Conservation (phyloP, 2,888 invertebrate species). For the Pogonocherus hispidulus region DNA sequence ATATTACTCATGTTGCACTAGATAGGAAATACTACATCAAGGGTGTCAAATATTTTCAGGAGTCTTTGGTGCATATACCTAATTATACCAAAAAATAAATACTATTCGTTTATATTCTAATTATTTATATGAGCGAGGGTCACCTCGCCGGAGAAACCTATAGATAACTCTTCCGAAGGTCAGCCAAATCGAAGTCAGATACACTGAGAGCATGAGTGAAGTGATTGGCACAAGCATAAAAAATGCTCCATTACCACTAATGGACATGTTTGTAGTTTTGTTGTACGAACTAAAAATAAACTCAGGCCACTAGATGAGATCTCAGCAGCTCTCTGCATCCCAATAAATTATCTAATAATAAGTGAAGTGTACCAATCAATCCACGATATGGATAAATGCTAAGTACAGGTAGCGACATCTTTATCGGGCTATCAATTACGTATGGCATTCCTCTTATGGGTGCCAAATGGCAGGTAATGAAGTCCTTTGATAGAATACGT, state of each 20-base stretch:
- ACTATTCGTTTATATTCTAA: too few species aligned
- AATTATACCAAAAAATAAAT: too few species aligned
- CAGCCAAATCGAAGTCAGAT: background rate
- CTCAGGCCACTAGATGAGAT: background rate
- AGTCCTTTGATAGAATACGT: constrained; percentile 54
- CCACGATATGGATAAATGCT: constrained; percentile 53
- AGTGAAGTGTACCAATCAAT: constrained; percentile 41
- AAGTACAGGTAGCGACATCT: constrained; percentile 64
- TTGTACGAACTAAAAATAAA: background rate
- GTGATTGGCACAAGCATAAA: background rate
- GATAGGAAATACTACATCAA: too few species aligned
- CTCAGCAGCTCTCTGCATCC: constrained; percentile 21
- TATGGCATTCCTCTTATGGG: constrained; percentile 56
- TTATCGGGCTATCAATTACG: constrained; percentile 65
- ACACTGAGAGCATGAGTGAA: background rate
- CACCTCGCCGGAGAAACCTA: background rate
- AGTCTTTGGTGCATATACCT: too few species aligned
- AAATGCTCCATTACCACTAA: constrained; percentile 26
- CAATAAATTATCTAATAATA: constrained; percentile 32
- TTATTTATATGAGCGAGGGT: background rate
- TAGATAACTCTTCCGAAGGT: background rate
- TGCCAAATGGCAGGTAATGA: constrained; percentile 59
- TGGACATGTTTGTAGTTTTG: constrained; percentile 10
- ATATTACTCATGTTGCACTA: too few species aligned
- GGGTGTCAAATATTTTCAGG: too few species aligned